Evolutionary conservation across 2,113 vertebrate genomes (phyloP).

Genomic region (Otus sunia): DNA sequence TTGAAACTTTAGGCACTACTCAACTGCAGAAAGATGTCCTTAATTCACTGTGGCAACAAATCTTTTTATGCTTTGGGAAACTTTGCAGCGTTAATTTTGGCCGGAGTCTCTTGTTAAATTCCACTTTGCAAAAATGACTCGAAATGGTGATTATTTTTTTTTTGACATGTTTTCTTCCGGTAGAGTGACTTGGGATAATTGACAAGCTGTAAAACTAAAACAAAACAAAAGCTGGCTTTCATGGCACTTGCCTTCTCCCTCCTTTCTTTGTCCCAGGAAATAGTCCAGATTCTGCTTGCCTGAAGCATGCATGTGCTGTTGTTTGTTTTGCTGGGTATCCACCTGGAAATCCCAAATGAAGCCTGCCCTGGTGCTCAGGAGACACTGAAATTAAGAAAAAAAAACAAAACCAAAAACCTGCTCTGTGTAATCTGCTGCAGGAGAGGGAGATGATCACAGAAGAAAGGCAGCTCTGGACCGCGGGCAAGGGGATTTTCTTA

Average conservation of each 20-base stretch:
- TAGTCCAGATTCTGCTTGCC: not conserved
- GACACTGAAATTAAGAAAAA: not conserved
- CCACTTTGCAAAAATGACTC: not conserved
- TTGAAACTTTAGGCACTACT: not conserved
- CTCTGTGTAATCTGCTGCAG: not conserved
- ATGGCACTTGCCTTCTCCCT: not conserved
- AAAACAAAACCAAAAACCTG: not conserved
- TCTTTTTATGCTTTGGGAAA: not conserved
- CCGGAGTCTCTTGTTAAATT: not conserved
- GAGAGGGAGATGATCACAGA: accelerated
- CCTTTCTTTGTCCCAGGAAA: not conserved
- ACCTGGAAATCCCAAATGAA: not conserved
- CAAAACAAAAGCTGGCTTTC: not conserved
- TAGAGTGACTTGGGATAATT: not conserved
- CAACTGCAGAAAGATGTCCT: not conserved
- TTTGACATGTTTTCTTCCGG: not conserved
- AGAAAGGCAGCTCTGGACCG: not conserved
- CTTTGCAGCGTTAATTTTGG: not conserved
- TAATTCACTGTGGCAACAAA: not conserved
- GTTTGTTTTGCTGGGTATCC: not conserved
- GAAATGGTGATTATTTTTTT: not conserved
- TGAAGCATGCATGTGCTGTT: accelerated
- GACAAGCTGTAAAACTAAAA: not conserved
- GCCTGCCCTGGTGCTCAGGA: not conserved
- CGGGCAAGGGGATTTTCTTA: not conserved